These are phyloP conservation scores for Homarus gammarus DNA, from an alignment of 2,888 invertebrate genomes.

Conservation along the genomic window DNA sequence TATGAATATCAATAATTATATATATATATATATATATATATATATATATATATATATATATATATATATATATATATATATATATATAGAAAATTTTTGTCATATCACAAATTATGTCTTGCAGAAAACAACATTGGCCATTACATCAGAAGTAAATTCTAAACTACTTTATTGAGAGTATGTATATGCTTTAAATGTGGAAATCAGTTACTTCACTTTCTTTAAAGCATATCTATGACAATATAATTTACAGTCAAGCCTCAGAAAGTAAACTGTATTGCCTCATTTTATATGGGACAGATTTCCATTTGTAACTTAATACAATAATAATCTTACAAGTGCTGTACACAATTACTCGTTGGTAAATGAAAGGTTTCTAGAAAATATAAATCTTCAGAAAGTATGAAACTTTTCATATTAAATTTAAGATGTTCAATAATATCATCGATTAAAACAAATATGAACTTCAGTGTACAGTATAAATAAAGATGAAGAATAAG, in stretches of 20 bases:
- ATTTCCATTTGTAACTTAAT: constrained; percentile 32
- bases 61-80: too few relatives aligned
- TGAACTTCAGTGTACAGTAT: neutral
- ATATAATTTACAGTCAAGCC: constrained; percentile 9
- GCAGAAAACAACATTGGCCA: neutral
- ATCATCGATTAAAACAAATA: neutral
- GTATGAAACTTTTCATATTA: neutral
- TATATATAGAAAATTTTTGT: too few relatives aligned
- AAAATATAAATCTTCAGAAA: constrained; percentile 10
- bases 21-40: constrained; percentile 6
- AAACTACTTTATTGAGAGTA: neutral
- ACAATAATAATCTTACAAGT: neutral
- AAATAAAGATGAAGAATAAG: constrained; percentile 1
- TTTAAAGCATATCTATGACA: too few relatives aligned
- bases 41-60: too few relatives aligned
- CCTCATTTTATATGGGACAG: constrained; percentile 29
- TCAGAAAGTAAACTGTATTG: constrained; percentile 39
- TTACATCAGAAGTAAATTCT: neutral
- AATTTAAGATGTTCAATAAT: neutral
- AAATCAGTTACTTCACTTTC: neutral
- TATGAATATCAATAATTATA: neutral
- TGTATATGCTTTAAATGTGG: too few relatives aligned
- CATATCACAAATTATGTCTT: constrained; percentile 12
- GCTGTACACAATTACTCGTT: neutral
- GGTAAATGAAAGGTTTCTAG: neutral